These are phyloP conservation scores for Harpagifer antarcticus DNA, from an alignment of 2,797 vertebrate species.

Conservation along the genomic window DNA sequence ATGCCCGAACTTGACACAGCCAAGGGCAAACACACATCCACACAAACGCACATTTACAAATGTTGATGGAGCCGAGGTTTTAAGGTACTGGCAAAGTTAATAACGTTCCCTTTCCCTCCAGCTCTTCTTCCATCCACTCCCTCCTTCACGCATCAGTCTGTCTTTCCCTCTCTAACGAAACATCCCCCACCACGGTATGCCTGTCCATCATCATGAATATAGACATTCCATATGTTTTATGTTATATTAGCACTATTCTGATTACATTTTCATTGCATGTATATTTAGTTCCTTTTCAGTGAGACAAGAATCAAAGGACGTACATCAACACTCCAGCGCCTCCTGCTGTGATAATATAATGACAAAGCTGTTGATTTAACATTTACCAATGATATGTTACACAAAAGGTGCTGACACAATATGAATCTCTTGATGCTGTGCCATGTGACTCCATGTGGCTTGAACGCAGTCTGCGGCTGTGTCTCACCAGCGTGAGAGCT, in stretches of 20 bases:
- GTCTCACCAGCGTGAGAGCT: conserved; percentile 30
- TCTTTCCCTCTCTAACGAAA: conserved; percentile 45
- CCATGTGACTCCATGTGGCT: conserved; percentile 27
- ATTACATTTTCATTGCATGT: conserved; percentile 10
- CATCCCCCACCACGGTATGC: conserved; percentile 35
- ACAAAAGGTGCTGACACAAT: conserved; percentile 12
- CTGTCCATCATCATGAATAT: conserved; percentile 40
- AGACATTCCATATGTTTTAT: conserved; percentile 43
- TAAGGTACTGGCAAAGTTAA: conserved; percentile 60
- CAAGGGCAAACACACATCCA: conserved; percentile 30
- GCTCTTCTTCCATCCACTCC: conserved; percentile 54
- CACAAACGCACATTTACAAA: conserved; percentile 35
- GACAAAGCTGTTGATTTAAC: conserved; percentile 30
- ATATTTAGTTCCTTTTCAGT: conserved; percentile 7
- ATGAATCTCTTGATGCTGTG: background rate
- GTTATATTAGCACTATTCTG: conserved; percentile 38
- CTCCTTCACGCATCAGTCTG: conserved; percentile 50
- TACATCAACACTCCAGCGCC: background rate
- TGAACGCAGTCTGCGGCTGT: conserved; percentile 25
- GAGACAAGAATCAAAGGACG: conserved; percentile 12
- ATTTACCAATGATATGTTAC: background rate
- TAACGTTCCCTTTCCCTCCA: conserved; percentile 53
- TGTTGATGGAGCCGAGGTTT: conserved; percentile 64
- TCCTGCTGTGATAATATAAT: background rate
- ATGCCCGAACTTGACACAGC: conserved; percentile 43